Conservation (phyloP, 2,888 invertebrate species). For the Cheilosia pagana region DNA sequence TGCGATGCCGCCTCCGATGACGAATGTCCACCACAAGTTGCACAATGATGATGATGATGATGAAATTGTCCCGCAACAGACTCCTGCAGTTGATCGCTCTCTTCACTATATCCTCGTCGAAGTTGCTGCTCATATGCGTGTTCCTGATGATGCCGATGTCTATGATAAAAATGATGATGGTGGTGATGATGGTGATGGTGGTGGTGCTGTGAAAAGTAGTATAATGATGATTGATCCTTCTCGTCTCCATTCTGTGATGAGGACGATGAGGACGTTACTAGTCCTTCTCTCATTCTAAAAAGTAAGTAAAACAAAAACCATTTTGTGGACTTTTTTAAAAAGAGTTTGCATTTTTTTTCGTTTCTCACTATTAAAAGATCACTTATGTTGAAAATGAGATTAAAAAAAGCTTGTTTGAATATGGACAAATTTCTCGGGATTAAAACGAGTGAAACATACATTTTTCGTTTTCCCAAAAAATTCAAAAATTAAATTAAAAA, state of each 20-base stretch:
- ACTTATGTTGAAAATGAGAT: conserved; percentile 16
- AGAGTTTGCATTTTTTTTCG: conserved; percentile 7
- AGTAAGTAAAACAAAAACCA: conserved; percentile 68
- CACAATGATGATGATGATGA: conserved; percentile 49
- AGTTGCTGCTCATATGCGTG: neutral
- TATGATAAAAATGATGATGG: conserved; percentile 29
- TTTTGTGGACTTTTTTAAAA: conserved; percentile 41
- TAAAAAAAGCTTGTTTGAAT: conserved; percentile 25
- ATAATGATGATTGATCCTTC: conserved; percentile 57
- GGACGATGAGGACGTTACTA: conserved; percentile 69
- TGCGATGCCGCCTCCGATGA: conserved; percentile 31
- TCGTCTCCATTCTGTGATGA: conserved; percentile 73
- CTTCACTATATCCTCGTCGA: neutral
- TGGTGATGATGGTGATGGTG: conserved; percentile 46
- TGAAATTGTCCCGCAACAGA: conserved; percentile 11
- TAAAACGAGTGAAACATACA: conserved; percentile 41
- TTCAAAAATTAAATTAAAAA: neutral
- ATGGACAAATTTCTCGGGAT: conserved; percentile 33
- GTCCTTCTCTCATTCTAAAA: conserved; percentile 76
- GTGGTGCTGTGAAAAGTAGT: conserved; percentile 59
- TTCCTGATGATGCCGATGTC: conserved; percentile 25
- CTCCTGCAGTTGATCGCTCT: neutral
- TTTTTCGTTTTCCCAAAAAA: conserved; percentile 31
- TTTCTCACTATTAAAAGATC: conserved; percentile 12
- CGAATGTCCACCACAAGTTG: conserved; percentile 10